A percentile compares a stretch with the other conserved stretches of the same genome.
Conservation (phyloP, 2,113 vertebrate genomes). For the Indicator indicator region DNA sequence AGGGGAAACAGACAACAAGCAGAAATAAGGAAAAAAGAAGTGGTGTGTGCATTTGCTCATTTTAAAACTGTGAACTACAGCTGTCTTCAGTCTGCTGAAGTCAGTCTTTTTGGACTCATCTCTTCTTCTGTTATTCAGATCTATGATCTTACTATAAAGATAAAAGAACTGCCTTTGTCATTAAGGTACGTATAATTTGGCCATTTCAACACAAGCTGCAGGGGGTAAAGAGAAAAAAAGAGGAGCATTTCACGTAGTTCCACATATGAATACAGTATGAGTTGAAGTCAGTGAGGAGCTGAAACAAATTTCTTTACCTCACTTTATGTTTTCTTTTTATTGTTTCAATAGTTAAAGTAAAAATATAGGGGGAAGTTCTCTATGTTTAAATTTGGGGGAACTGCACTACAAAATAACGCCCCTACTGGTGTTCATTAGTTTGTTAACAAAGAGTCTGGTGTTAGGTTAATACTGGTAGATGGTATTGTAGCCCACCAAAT, state of each 20-base stretch:
- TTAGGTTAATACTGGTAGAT: conserved; percentile 35
- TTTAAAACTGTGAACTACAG: not conserved
- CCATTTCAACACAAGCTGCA: not conserved
- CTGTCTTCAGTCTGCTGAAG: not conserved
- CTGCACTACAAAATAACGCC: conserved; percentile 34
- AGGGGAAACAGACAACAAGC: not conserved
- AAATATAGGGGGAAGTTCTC: not conserved
- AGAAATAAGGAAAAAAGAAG: not conserved
- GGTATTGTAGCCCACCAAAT: conserved; percentile 11
- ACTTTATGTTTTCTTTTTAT: conserved; percentile 31
- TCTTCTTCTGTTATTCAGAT: not conserved
- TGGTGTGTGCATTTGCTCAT: not conserved
- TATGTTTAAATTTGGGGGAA: conserved; percentile 3
- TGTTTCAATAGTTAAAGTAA: not conserved
- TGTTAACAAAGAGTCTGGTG: conserved; percentile 48
- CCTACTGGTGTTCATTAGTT: conserved; percentile 61
- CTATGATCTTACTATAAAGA: not conserved
- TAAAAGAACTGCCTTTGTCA: not conserved
- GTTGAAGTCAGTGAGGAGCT: not conserved
- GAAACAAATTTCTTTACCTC: not conserved
- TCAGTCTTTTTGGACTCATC: not conserved
- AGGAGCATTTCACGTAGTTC: not conserved
- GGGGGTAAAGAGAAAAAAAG: not conserved
- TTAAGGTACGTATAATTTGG: not conserved
- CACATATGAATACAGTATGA: not conserved